Evolutionary conservation across 2,888 invertebrate genomes (phyloP).

Genomic region (Nephrotoma guestfalica): DNA sequence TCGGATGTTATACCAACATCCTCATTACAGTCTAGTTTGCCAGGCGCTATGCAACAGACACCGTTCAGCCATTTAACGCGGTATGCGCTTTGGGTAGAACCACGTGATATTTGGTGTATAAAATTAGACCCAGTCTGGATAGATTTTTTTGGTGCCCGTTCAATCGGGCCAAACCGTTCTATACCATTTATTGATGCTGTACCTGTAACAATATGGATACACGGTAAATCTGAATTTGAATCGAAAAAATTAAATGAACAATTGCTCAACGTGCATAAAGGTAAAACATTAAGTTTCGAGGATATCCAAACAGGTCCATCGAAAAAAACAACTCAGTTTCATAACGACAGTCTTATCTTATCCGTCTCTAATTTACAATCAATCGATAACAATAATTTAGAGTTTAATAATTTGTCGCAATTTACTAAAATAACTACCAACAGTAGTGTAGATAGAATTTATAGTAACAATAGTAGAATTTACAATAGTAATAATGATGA

Average conservation of each 20-base stretch:
- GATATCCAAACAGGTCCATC: constrained; percentile 11
- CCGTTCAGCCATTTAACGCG: constrained; percentile 23
- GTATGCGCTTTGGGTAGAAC: constrained; percentile 62
- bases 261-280: background rate
- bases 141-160: constrained; percentile 75
- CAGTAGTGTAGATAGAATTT: background rate
- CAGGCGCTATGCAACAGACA: background rate
- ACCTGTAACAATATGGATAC: constrained; percentile 75
- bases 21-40: constrained; percentile 4
- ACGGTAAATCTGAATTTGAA: constrained; percentile 20
- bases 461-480: background rate
- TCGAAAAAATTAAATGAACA: background rate
- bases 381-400: background rate
- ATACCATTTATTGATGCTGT: constrained; percentile 75
- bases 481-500: background rate
- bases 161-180: constrained; percentile 54
- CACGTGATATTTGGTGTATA: constrained; percentile 79
- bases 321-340: background rate
- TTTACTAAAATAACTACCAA: background rate
- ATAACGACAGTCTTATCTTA: background rate
- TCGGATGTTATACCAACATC: constrained; percentile 10
- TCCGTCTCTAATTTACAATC: constrained; percentile 5
- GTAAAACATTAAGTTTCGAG: background rate
- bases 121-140: constrained; percentile 84
- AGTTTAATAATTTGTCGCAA: background rate